phyloP scores from a whole-genome alignment of 2,888 invertebrate species.

The Pammene fasciana region DNA sequence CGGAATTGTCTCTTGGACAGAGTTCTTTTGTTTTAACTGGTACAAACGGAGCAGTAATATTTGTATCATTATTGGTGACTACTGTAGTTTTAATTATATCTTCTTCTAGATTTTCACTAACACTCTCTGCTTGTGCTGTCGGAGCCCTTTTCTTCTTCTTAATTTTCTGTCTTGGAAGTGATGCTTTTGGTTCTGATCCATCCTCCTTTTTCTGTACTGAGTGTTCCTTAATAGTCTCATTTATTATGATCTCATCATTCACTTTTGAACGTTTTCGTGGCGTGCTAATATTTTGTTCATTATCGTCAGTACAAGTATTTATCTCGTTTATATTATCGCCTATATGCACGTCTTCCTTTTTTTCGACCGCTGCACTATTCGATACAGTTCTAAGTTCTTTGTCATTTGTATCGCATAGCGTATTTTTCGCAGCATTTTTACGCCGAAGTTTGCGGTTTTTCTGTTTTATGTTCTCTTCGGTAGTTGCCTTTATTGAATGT shows the following conservation, averaged over 20 bases:
- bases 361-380: not conserved
- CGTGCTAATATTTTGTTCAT: not conserved
- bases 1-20: not conserved
- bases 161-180: constrained; percentile 6
- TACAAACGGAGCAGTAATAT: not conserved
- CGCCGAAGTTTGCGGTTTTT: constrained; percentile 36
- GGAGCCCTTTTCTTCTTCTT: constrained; percentile 21
- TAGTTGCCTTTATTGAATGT: not conserved
- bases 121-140: not conserved
- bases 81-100: not conserved
- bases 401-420: not conserved
- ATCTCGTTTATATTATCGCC: not conserved
- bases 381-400: not conserved
- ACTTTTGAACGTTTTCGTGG: constrained; percentile 8
- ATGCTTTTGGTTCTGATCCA: not conserved
- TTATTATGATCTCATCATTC: not conserved
- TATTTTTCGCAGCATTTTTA: constrained; percentile 21
- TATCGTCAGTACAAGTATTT: constrained; percentile 13
- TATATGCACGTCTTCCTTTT: not conserved
- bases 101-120: not conserved
- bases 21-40: not conserved
- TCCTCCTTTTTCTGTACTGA: not conserved
- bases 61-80: not conserved
- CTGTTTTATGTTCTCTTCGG: constrained; percentile 29
- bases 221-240: not conserved